A percentile compares a stretch with the other conserved stretches of the same genome.
Conservation (phyloP, 2,888 invertebrate species). For the Campopleginae sp. region DNA sequence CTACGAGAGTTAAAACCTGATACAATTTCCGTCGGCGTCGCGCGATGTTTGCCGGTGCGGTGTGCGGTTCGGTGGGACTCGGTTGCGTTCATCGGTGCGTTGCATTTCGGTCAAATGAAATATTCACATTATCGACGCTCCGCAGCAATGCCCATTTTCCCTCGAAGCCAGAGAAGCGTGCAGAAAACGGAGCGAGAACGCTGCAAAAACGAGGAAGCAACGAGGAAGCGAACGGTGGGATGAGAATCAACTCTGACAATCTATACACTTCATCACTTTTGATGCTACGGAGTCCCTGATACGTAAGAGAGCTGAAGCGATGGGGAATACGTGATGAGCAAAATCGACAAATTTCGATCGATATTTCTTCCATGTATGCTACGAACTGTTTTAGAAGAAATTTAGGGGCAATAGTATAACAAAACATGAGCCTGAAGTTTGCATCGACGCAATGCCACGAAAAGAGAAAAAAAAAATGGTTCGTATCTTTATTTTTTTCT, state of each 20-base stretch:
- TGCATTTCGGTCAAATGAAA: slow-evolving; percentile 76
- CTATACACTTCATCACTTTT: neutral
- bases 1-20: slow-evolving; percentile 69
- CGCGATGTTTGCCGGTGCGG: slow-evolving; percentile 66
- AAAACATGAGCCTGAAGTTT: too few species aligned
- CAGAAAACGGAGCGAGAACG: slow-evolving; percentile 5
- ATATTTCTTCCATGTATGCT: slow-evolving; percentile 1
- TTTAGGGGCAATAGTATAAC: too few species aligned
- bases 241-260: neutral
- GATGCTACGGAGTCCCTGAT: neutral
- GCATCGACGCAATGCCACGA: too few species aligned
- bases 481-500: too few species aligned
- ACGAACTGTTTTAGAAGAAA: neutral
- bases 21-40: slow-evolving; percentile 69
- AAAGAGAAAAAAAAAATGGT: too few species aligned
- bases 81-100: slow-evolving; percentile 64
- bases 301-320: neutral
- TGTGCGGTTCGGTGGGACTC: slow-evolving; percentile 50
- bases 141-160: slow-evolving; percentile 17
- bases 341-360: too few species aligned
- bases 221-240: neutral
- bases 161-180: slow-evolving; percentile 45
- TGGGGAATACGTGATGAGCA: neutral
- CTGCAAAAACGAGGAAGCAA: neutral
- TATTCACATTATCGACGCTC: slow-evolving; percentile 75